Conservation (phyloP, 2,113 vertebrate species). For the Verasper variegatus region DNA sequence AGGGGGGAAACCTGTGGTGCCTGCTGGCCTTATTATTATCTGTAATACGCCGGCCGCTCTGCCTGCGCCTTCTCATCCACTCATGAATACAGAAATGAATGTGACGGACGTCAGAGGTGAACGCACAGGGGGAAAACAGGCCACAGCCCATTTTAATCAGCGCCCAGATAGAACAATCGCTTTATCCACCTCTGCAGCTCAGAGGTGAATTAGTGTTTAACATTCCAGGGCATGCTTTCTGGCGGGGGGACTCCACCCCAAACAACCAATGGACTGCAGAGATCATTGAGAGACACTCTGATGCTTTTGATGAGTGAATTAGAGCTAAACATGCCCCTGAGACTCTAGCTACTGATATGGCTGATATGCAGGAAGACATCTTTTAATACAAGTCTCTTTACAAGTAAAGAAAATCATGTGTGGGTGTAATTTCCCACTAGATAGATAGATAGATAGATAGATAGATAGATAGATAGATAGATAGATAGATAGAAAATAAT, state of each 20-base stretch:
- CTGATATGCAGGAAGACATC: conserved; percentile 60
- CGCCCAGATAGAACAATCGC: conserved; percentile 80
- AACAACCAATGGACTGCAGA: conserved; percentile 72
- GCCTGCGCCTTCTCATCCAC: conserved; percentile 72
- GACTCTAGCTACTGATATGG: conserved; percentile 60
- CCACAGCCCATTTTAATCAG: conserved; percentile 78
- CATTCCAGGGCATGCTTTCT: conserved; percentile 82
- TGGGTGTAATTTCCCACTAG: too few relatives aligned
- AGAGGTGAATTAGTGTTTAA: conserved; percentile 82
- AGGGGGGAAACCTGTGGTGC: conserved; percentile 73
- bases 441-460: too few relatives aligned
- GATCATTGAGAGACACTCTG: conserved; percentile 75
- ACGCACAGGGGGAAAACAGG: conserved; percentile 65
- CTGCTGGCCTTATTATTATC: conserved; percentile 84
- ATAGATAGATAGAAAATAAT: neutral
- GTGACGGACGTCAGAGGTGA: conserved; percentile 78
- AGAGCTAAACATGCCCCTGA: conserved; percentile 75
- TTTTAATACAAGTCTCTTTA: neutral
- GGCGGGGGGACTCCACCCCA: conserved; percentile 73
- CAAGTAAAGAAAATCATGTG: too few relatives aligned
- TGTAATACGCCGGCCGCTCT: conserved; percentile 72
- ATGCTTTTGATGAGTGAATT: conserved; percentile 80
- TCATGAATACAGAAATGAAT: conserved; percentile 84
- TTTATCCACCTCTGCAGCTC: conserved; percentile 79
- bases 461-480: too few relatives aligned